Base-by-base conservation (phyloP, 2,888 invertebrate genomes). In the Leptothorax acervorum region DNA sequence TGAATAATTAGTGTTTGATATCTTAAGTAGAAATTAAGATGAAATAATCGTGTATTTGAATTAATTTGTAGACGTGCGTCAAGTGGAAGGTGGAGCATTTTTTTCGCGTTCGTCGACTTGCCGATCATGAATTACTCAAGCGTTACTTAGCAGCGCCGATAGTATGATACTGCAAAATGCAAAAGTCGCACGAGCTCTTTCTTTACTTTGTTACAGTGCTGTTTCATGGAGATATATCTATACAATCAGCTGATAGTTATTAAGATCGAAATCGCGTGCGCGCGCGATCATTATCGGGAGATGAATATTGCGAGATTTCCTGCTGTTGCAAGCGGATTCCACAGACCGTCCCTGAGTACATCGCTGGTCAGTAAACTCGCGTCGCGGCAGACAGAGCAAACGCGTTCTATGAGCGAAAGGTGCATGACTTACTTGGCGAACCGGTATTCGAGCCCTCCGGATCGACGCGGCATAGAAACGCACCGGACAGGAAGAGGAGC, bases 381-480 rank as follows among this genome's bases (percentile, higher is more conserved):
- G 45, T 68, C 39, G 62, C 73, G 28, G 74, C 65, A 81, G 70
- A 76, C 79, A 78, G 76, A 51, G 71, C 70, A 78, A 86, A 83
- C 42, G 73, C 71, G 74, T 76, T 55, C 53, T 79, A 73, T 68
- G 45, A 45, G 57, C 63, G 81, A 73, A 62, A 82, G 82, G 73
- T 85, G 71, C 78, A 83, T 83, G 86, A 81, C 85, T 86, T 82
- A 78, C 84, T 86, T 82, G 70, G 28, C 35, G 71, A 90, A 89
- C 89, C 89, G 88, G 89, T 90, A 85, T 84, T 31, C 68, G 57
- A 83, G 66, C 76, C 66, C 82, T 74, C 11, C 65, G 79, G 76
- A 82, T 66, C 78, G 70, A 42, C 28, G 81, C 86, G 87, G 68
- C 90, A 89, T 23, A 89, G 86, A 89, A 86, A 87, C 75, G 11